Evolutionary conservation across 1,140 invertebrate genomes (phyloP).

Genomic region (Papilio helenus): DNA sequence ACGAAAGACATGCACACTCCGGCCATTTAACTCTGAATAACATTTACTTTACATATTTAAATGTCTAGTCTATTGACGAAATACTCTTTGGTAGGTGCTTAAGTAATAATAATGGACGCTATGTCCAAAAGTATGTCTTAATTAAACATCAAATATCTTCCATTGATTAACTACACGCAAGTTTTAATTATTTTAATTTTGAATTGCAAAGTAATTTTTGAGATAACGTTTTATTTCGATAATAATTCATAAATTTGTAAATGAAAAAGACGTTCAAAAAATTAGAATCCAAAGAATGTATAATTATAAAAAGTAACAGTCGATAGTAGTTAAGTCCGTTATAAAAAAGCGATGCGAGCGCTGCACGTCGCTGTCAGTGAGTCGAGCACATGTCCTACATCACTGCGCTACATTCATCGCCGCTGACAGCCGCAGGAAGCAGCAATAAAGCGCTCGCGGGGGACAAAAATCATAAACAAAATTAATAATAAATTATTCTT

Average conservation of each 20-base stretch:
- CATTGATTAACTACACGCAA: too few relatives aligned
- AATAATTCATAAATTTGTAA: neutral
- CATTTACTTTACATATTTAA: neutral
- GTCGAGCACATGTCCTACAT: conserved; percentile 61
- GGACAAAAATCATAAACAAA: conserved; percentile 72
- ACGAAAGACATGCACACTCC: conserved; percentile 18
- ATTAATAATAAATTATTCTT: conserved; percentile 67
- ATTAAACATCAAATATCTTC: too few relatives aligned
- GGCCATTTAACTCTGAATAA: conserved; percentile 11
- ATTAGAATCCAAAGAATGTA: neutral
- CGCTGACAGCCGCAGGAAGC: conserved; percentile 74
- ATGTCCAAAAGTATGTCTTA: too few relatives aligned
- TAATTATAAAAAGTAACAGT: neutral
- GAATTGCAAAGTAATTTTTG: too few relatives aligned
- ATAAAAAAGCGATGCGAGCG: neutral
- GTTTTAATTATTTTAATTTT: too few relatives aligned
- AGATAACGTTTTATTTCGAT: too few relatives aligned
- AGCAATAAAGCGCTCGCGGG: conserved; percentile 64
- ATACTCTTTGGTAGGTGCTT: too few relatives aligned
- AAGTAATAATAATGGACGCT: too few relatives aligned
- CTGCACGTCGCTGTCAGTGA: neutral
- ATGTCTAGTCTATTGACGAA: neutral
- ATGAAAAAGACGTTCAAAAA: too few relatives aligned
- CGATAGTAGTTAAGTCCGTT: neutral
- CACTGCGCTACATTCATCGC: conserved; percentile 69